Evolutionary conservation across 2,888 invertebrate species (phyloP), one percentile per base, ranked within the genome.

Genomic region (Sturmia bella): DNA sequence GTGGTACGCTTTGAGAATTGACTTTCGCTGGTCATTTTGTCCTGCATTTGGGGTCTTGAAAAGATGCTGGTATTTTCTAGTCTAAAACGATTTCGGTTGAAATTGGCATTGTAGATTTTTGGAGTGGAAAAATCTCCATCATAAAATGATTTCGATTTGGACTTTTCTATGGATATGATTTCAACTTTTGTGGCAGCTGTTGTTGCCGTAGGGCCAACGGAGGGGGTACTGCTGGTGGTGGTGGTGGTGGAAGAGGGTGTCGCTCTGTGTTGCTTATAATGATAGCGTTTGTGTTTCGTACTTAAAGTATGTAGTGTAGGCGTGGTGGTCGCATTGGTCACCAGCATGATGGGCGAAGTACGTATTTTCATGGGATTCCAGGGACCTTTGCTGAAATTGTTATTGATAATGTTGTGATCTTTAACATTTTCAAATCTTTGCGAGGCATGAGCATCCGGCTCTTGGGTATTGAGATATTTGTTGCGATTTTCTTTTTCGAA

Each of bases 111-210:
- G 19, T 75, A 79, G 39, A 70, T n/a, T 66, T 78, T 83, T 9
- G 85, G 81, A 12, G 87, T 86, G 4, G 87, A 63, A 1, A 87
- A 80, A 2, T 90, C 88, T 11, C 91, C 91, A 43, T 89, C 91
- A 79, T 91, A 91, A 68, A 88, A 91, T 75, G 90, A 90, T 54
- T 90, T 88, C 0, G 91, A 91, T 64, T 87, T 87, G 0, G 91
- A 91, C 81, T 91, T 91, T 69, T 90, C 87, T 37, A 91, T 88
- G 2, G 89, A 88, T 2, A 91, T 84, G 15, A 86, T 85, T 11
- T 87, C 86, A 12, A 86, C 61, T 15, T 61, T 81, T 4, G 72
- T 5, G 15, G 74, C 56, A 0, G 59, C 39, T 21, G 43, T 19
- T 24, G 68, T 45, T 19, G 73, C 68, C 0, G 75, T 59, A 0